These are phyloP conservation scores for Nemurella pictetii DNA, from an alignment of 2,888 invertebrate species.

Conservation along the genomic window DNA sequence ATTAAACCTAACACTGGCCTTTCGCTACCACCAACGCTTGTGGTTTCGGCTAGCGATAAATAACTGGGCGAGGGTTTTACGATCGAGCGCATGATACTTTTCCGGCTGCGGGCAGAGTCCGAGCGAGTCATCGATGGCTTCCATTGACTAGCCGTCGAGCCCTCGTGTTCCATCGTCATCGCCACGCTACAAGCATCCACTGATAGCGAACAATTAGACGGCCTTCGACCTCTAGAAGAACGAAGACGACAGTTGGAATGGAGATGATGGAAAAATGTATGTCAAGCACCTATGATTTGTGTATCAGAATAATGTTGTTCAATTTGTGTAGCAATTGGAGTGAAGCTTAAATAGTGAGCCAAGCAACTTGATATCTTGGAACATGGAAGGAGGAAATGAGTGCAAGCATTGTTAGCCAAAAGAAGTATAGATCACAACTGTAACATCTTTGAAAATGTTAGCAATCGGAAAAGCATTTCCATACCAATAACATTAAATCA, in stretches of 20 bases:
- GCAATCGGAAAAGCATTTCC: too few relatives aligned
- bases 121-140: constrained; percentile 5
- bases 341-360: too few relatives aligned
- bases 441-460: too few relatives aligned
- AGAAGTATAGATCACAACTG: too few relatives aligned
- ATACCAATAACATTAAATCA: too few relatives aligned
- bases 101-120: constrained; percentile 10
- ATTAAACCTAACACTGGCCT: too few relatives aligned
- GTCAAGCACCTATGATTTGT: not conserved
- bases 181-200: not conserved
- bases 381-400: too few relatives aligned
- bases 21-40: too few relatives aligned
- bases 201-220: not conserved
- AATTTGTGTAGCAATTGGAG: too few relatives aligned
- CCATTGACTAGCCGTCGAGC: not conserved
- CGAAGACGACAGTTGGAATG: not conserved
- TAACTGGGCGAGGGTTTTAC: constrained; percentile 34
- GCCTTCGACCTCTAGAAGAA: constrained; percentile 11
- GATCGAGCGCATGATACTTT: not conserved
- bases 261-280: not conserved
- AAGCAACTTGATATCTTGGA: too few relatives aligned
- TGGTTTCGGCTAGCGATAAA: constrained; percentile 29
- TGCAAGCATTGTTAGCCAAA: too few relatives aligned
- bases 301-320: not conserved
- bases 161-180: not conserved